phyloP scores from a whole-genome alignment of 2,888 invertebrate species.

The Thera britannica region DNA sequence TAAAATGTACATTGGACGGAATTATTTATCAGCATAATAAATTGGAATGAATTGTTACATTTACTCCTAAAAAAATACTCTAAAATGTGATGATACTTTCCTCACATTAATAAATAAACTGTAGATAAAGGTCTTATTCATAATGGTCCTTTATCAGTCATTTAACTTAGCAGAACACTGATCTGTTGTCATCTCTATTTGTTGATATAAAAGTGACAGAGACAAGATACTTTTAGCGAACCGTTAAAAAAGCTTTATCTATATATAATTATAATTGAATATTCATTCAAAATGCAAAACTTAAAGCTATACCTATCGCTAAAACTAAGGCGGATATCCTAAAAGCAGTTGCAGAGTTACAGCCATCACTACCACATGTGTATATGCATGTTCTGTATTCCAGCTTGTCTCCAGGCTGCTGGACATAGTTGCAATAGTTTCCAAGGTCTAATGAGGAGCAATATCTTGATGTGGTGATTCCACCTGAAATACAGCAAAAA shows the following conservation, averaged over 20 bases:
- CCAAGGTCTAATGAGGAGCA: conserved; percentile 95
- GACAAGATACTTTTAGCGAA: too few relatives aligned
- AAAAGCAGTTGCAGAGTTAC: conserved; percentile 86
- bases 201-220: too few relatives aligned
- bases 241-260: too few relatives aligned
- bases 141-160: too few relatives aligned
- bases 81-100: conserved; percentile 16
- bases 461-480: conserved; percentile 94
- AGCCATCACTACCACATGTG: conserved; percentile 93
- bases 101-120: neutral
- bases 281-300: conserved; percentile 35
- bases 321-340: conserved; percentile 51
- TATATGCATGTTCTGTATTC: conserved; percentile 95
- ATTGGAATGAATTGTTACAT: conserved; percentile 17
- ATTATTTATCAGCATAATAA: neutral
- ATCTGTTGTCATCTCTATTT: too few relatives aligned
- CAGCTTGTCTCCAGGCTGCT: conserved; percentile 92
- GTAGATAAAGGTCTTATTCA: neutral
- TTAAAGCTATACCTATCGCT: conserved; percentile 44
- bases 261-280: neutral
- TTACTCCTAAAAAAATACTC: neutral
- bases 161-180: too few relatives aligned
- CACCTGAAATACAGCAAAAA: conserved; percentile 85
- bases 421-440: conserved; percentile 95
- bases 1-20: conserved; percentile 10